Percentiles rank a stretch among this genome's conserved stretches.
Evolutionary conservation across 2,888 invertebrate genomes (phyloP).

Genomic region (Acronicta alni): DNA sequence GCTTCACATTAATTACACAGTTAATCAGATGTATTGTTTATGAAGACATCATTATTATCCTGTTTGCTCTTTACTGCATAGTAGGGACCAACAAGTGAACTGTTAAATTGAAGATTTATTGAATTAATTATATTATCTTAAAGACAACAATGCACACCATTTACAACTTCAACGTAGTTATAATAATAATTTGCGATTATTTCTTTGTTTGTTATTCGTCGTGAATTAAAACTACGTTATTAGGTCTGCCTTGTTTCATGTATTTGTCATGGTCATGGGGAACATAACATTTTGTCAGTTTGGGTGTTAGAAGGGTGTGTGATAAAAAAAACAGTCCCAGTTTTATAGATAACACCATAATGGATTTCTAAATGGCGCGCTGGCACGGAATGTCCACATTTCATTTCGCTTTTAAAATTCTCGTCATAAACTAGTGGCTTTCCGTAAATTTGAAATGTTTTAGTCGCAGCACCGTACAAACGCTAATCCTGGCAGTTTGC

Average conservation of each 20-base stretch:
- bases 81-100: constrained; percentile 14
- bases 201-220: constrained; percentile 16
- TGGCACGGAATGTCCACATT: constrained; percentile 58
- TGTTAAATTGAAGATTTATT: constrained; percentile 29
- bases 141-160: constrained; percentile 1
- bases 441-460: constrained; percentile 38
- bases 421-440: constrained; percentile 37
- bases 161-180: constrained; percentile 1
- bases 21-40: constrained; percentile 46
- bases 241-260: constrained; percentile 11
- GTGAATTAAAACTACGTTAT: constrained; percentile 22
- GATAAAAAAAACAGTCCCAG: constrained; percentile 55
- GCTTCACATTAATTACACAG: constrained; percentile 31
- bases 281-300: constrained; percentile 34
- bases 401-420: constrained; percentile 50
- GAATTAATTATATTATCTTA: not conserved
- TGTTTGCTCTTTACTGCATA: constrained; percentile 21
- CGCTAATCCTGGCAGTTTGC: constrained; percentile 46
- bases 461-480: constrained; percentile 28
- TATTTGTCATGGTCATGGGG: constrained; percentile 30
- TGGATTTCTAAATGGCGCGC: constrained; percentile 59
- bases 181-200: constrained; percentile 15
- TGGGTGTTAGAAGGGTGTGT: constrained; percentile 47
- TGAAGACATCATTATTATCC: constrained; percentile 32
- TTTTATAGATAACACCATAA: constrained; percentile 61